Conservation (phyloP, 2,888 invertebrate species). For the Caenorhabditis sp. region DNA sequence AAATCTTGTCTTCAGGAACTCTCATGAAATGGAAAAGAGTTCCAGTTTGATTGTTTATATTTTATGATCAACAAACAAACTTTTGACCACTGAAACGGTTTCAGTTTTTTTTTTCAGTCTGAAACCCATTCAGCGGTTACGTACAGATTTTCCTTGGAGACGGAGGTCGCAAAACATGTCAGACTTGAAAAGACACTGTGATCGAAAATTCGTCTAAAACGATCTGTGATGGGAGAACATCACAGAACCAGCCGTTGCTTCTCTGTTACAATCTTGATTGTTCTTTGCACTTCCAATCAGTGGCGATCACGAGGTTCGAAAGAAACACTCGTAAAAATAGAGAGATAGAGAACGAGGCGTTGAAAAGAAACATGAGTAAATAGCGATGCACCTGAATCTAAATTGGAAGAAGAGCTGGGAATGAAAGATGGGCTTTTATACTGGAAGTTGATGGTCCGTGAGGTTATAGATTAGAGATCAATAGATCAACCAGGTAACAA, state of each 20-base stretch:
- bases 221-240: not conserved
- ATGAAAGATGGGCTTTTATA: not conserved
- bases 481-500: slow-evolving; percentile 19
- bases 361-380: slow-evolving; percentile 5
- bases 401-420: not conserved
- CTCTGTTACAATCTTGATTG: slow-evolving; percentile 31
- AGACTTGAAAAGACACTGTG: not conserved
- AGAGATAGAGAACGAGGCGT: slow-evolving; percentile 21
- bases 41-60: too few species aligned
- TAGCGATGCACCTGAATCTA: slow-evolving; percentile 46
- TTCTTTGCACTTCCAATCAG: slow-evolving; percentile 59
- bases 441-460: not conserved
- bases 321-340: slow-evolving; percentile 34
- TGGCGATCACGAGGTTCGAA: slow-evolving; percentile 46
- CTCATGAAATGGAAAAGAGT: too few species aligned
- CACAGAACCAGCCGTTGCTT: slow-evolving; percentile 22
- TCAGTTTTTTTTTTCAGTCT: too few species aligned
- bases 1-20: too few species aligned
- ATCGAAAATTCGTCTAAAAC: slow-evolving; percentile 4
- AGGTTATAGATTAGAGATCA: not conserved
- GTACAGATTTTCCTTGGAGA: too few species aligned
- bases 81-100: too few species aligned
- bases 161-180: not conserved
- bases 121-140: too few species aligned
- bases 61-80: too few species aligned